Conservation (phyloP, 2,888 invertebrate species). For the Trachelus iudaicus region DNA sequence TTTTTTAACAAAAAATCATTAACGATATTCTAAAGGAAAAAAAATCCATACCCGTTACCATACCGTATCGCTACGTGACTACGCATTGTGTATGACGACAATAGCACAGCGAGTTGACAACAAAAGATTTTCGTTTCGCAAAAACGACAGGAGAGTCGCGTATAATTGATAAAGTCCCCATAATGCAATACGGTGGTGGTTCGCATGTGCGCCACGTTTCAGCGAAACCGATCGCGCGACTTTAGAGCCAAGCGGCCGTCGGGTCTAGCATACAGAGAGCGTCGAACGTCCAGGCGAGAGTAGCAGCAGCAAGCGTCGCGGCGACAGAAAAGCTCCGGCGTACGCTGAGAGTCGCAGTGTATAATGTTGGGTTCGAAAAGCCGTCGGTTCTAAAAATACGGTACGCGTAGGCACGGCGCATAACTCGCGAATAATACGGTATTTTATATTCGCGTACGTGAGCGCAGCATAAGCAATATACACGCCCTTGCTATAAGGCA, state of each 20-base stretch:
- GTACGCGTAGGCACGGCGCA: constrained; percentile 28
- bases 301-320: neutral
- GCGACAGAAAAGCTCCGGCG: neutral
- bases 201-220: constrained; percentile 9
- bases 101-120: neutral
- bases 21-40: neutral
- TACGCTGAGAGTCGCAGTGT: neutral
- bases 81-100: neutral
- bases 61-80: neutral
- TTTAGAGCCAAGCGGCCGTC: constrained; percentile 27
- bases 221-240: neutral
- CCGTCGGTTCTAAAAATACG: constrained; percentile 2
- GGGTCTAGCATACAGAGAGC: constrained; percentile 16
- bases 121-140: neutral
- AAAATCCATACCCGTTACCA: neutral
- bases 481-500: neutral
- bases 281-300: neutral
- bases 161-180: neutral
- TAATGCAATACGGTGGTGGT: neutral
- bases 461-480: neutral
- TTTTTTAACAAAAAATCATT: neutral
- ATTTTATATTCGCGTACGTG: constrained; percentile 29
- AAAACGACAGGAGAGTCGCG: neutral
- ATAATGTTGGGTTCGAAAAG: neutral
- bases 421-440: constrained; percentile 51